Base-by-base conservation (phyloP, 2,113 vertebrate genomes). In the Ciconia boyciana region DNA sequence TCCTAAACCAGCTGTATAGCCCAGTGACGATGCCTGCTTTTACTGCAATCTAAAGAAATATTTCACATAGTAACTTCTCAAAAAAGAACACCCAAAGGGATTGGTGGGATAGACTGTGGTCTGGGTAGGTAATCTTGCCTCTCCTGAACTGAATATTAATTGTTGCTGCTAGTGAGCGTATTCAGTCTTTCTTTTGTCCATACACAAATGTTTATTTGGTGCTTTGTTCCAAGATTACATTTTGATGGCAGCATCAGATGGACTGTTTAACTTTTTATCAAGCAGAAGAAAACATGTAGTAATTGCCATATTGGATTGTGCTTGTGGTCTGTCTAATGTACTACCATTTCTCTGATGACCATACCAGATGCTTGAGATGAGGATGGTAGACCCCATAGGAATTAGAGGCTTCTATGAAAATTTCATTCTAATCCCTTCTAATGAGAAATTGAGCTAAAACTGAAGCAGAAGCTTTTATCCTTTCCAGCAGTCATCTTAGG, bases 401-500 rank as follows among this genome's bases (percentile, higher is more conserved):
- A 96, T 96, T 94, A 92, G 83, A 92, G 69, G 57, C 88, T 93
- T 90, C 88, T 90, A 90, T 71, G 60, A 96, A 94, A 95, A 93
- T 95, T 96, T 96, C 68, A 55, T 94, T 94, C 88, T 96, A 93
- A 96, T 97, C 90, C 90, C 57, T 87, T 93, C 83, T 96, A 96
- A 93, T 96, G 94, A 97, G 94, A 96, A 97, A 93, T 72, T 92
- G 96, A 95, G 64, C 90, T 96, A 76, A 93, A 96, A 92, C 39
- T 90, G 86, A 96, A 87, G 55, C 60, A 93, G 69, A 65, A 95
- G 86, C 32, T 93, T 94, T 93, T 94, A 90, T 88, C 32, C 28
- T 77, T 93, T 96, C 68, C 68, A 90, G 43, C 43, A 86, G 66
- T 80, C 4, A 0, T 89, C 87, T 79, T 70, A 60, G 32, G 24